Evolutionary conservation across 1,140 invertebrate genomes (phyloP).

Genomic region (Polypedilum pembai): DNA sequence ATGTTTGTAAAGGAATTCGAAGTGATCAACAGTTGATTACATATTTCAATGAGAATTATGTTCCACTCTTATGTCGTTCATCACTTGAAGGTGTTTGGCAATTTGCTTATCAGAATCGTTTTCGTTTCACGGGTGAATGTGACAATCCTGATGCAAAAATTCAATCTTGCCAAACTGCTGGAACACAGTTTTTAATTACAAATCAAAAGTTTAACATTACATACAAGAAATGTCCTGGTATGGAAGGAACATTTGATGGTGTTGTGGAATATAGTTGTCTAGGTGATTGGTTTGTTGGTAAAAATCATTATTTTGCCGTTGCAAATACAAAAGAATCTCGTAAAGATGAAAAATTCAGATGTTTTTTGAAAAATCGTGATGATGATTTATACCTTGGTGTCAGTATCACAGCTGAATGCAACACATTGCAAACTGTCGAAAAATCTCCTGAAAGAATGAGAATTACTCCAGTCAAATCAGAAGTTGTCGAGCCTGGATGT

Average conservation of each 20-base stretch:
- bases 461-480: constrained; percentile 73
- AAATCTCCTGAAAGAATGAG: constrained; percentile 84
- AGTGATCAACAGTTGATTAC: constrained; percentile 74
- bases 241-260: constrained; percentile 77
- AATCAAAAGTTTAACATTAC: constrained; percentile 97
- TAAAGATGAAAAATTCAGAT: constrained; percentile 87
- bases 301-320: constrained; percentile 91
- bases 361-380: constrained; percentile 88
- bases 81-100: constrained; percentile 92
- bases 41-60: constrained; percentile 82
- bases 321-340: constrained; percentile 90
- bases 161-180: constrained; percentile 88
- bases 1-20: constrained; percentile 66
- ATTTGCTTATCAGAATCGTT: constrained; percentile 86
- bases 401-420: constrained; percentile 88
- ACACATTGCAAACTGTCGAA: constrained; percentile 84
- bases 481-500: constrained; percentile 84
- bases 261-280: constrained; percentile 88
- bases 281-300: constrained; percentile 91
- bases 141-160: constrained; percentile 79
- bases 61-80: constrained; percentile 85
- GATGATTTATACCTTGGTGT: constrained; percentile 85
- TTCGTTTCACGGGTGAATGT: constrained; percentile 86
- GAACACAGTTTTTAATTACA: constrained; percentile 90
- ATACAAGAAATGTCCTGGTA: constrained; percentile 78